phyloP scores from a whole-genome alignment of 2,888 invertebrate species.

The Drosophila acutilabella region DNA sequence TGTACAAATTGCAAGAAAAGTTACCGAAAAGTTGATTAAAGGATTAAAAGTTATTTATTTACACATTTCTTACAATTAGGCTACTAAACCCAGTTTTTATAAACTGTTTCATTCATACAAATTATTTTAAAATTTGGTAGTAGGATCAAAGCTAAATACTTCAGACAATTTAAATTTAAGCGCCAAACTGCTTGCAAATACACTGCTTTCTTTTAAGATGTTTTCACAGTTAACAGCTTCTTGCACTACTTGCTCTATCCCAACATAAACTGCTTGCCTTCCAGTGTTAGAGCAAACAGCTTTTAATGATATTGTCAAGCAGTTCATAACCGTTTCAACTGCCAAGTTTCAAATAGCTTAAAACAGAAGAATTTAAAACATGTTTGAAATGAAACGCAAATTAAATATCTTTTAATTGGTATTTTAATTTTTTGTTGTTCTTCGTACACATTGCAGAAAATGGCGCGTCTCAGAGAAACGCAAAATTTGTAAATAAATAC shows the following conservation, averaged over 20 bases:
- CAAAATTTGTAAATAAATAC: slow-evolving; percentile 64
- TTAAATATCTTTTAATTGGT: background rate
- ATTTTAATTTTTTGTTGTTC: slow-evolving; percentile 10
- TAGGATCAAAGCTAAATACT: background rate
- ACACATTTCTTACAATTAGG: too few relatives aligned
- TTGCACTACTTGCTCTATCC: background rate
- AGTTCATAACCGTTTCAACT: background rate
- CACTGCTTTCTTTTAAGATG: background rate
- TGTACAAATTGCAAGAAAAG: too few relatives aligned
- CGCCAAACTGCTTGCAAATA: background rate
- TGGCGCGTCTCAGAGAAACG: slow-evolving; percentile 33
- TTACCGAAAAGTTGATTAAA: too few relatives aligned
- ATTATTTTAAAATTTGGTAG: too few relatives aligned
- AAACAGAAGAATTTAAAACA: too few relatives aligned
- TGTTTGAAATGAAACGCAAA: too few relatives aligned
- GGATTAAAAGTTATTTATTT: too few relatives aligned
- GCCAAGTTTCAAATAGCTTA: too few relatives aligned
- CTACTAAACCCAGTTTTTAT: too few relatives aligned
- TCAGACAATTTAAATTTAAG: background rate
- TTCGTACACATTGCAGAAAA: slow-evolving; percentile 40
- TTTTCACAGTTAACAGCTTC: slow-evolving; percentile 15
- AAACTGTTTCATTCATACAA: too few relatives aligned
- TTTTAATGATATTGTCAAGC: background rate
- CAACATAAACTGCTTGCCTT: background rate
- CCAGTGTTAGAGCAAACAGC: background rate